These are phyloP conservation scores for Pollicipes pollicipes DNA, from an alignment of 1,140 invertebrate genomes.

Conservation along the genomic window DNA sequence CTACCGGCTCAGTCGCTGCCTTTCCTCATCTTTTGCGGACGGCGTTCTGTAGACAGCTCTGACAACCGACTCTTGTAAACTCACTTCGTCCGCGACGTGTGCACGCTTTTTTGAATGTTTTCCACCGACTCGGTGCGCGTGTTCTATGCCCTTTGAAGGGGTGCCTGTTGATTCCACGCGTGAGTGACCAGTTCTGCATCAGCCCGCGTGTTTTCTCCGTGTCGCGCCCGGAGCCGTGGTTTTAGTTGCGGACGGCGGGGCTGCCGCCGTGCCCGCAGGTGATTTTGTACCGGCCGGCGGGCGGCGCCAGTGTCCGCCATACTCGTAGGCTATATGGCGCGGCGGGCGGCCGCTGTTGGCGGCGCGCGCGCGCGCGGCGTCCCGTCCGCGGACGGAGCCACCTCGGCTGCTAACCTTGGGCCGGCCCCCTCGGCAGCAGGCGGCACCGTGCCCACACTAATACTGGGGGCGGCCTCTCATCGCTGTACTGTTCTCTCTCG, in stretches of 20 bases:
- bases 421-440: too few relatives aligned
- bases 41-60: background rate
- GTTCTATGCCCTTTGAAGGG: background rate
- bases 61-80: background rate
- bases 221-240: background rate
- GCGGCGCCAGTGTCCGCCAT: too few relatives aligned
- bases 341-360: too few relatives aligned
- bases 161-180: background rate
- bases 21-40: too few relatives aligned
- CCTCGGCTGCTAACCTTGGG: too few relatives aligned
- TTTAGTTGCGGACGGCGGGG: background rate
- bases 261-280: too few relatives aligned
- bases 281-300: background rate
- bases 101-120: background rate
- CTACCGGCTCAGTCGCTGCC: background rate
- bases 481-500: background rate
- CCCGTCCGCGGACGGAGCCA: background rate
- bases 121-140: background rate
- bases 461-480: background rate
- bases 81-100: background rate
- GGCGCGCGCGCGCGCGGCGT: too few relatives aligned
- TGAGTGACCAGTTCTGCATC: too few relatives aligned
- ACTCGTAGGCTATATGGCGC: too few relatives aligned
- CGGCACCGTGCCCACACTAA: background rate
- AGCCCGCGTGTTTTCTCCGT: background rate